These are phyloP conservation scores for Dicyrtomina minuta DNA, from an alignment of 2,888 invertebrate species.

Conservation along the genomic window DNA sequence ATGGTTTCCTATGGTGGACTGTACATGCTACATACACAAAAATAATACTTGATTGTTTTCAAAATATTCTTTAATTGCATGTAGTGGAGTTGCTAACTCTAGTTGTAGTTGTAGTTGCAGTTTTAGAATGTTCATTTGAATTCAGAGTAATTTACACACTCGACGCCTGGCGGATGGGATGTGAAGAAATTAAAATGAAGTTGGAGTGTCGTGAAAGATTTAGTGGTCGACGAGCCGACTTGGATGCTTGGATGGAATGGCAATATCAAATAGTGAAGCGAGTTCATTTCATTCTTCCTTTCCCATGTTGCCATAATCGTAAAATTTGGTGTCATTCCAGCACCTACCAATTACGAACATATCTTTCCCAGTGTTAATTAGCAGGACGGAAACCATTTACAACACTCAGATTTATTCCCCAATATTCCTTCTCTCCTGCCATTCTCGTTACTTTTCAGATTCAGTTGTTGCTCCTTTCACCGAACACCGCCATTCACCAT, in stretches of 20 bases:
- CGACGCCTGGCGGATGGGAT: no score
- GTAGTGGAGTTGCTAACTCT: no score
- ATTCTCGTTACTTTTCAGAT: neutral
- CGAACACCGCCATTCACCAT: neutral
- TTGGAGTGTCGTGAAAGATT: no score
- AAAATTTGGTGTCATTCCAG: slow-evolving; percentile 42
- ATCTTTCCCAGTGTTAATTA: slow-evolving; percentile 38
- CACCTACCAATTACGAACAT: slow-evolving; percentile 29
- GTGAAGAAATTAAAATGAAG: no score
- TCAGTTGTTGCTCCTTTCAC: neutral
- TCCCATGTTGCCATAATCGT: slow-evolving; percentile 41
- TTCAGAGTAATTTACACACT: no score
- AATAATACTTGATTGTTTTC: no score
- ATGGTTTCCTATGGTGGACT: no score
- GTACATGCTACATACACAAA: no score
- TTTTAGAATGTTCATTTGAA: no score
- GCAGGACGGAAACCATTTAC: slow-evolving; percentile 34
- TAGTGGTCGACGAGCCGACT: no score
- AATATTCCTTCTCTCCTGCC: slow-evolving; percentile 9
- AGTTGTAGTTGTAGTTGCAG: no score
- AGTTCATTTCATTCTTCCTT: slow-evolving; percentile 11
- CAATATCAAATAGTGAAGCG: neutral
- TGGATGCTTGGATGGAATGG: neutral
- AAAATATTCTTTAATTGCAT: no score
- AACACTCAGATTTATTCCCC: slow-evolving; percentile 21